Evolutionary conservation across 2,113 vertebrate species (phyloP).

Genomic region (Pogonocichla stellata): DNA sequence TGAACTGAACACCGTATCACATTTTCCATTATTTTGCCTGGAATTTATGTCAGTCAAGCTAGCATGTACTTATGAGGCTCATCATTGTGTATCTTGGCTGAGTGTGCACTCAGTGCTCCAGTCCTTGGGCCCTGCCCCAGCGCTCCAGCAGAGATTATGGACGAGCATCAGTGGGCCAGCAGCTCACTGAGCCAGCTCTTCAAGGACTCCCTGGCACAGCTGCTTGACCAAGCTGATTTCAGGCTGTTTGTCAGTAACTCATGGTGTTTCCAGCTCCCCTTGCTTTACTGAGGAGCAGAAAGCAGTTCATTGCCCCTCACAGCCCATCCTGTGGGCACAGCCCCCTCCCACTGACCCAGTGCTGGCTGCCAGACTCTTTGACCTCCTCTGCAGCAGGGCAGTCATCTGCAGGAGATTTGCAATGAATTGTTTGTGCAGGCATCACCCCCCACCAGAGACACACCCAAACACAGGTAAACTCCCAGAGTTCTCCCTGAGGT

Average conservation of each 20-base stretch:
- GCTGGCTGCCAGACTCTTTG: neutral
- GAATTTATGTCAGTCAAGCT: neutral
- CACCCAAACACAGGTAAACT: neutral
- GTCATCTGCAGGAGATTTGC: neutral
- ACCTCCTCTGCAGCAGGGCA: neutral
- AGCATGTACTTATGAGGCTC: neutral
- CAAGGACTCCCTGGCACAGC: neutral
- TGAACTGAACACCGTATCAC: neutral
- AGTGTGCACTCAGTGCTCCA: neutral
- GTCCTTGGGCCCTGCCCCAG: neutral
- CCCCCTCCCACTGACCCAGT: neutral
- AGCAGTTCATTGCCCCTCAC: neutral
- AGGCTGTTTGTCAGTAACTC: neutral
- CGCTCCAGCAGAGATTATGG: neutral
- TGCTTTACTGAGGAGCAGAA: neutral
- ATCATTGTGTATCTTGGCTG: neutral
- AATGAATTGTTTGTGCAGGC: neutral
- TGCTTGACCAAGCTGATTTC: slow-evolving; percentile 4
- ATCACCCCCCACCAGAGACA: neutral
- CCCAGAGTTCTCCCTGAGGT: neutral
- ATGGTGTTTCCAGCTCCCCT: neutral
- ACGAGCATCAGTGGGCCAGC: neutral
- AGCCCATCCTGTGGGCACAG: neutral
- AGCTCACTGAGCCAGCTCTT: neutral
- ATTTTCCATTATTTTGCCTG: slow-evolving; percentile 32